Evolutionary conservation across 2,797 vertebrate genomes (phyloP), one percentile per base, ranked within the genome.

Genomic region (Nyctalus aviator): DNA sequence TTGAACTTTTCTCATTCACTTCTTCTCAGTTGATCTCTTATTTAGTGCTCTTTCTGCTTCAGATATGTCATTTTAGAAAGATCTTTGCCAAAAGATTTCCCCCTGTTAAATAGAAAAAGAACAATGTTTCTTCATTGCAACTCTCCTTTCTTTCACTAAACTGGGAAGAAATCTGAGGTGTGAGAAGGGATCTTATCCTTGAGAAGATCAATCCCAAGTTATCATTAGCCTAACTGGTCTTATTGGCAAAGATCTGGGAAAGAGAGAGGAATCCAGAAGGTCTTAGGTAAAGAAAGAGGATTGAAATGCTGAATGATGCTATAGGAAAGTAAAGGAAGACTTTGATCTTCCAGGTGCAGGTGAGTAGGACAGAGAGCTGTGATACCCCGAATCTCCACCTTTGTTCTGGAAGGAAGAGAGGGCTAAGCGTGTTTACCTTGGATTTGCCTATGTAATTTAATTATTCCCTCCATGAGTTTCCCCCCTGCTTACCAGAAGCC

Each of bases 401-500:
- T 77, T 92, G 50, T 76, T 92, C 32, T 78, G 85, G 64, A 89
- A 93, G 20, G 14, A 90, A 91, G 14, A 27, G 17, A 94, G 18
- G 25, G 23, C 75, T 81, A 82, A 96, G 73, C 23, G 68, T 95
- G 12, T 46, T 97, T 96, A 84, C 83, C 37, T 89, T 69, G 35
- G 12, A 30, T 85, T 93, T 94, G 85, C 91, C 79, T 94, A 11
- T 68, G 76, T 75, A 97, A 84, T 79, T 96, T 27, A 84, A 91
- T 35, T n/a, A 82, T 75, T 94, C 71, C 76, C 82, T 94, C 73
- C 94, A 84, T 66, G 87, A 0, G 1, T 15, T 20, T 94, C 91
- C 62, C 32, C 48, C 53, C 44, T 92, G 59, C 84, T 93, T 88
- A 96, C 97, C 96, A 96, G 97, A 97, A 98, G 93, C 84, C 82